Evolutionary conservation across 2,888 invertebrate species (phyloP), one percentile per base, ranked within the genome.

Genomic region (Melikaiella ostensackeni): DNA sequence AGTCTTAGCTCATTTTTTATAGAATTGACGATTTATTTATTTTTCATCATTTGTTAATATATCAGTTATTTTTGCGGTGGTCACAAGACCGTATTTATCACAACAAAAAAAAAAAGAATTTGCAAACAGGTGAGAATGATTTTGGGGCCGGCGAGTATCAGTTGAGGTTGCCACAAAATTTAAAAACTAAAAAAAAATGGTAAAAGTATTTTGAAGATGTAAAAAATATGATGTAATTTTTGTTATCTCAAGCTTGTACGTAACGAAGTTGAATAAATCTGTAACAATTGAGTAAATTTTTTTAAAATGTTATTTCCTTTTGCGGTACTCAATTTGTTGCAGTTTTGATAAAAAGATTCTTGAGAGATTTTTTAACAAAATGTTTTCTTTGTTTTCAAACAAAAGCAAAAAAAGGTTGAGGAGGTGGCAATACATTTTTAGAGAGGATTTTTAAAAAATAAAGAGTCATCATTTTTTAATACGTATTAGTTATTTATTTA

Each of bases 401-500:
- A n/a, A n/a, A n/a, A n/a, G n/a, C n/a, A n/a, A 9, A 13, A 27
- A 59, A 6, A 59, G 5, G 13, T 59, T 59, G 5, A 24, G 24
- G 21, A 27, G 27, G 27, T 59, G 27, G 27, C 16, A 24, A 59
- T 57, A 24, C 24, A 7, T 59, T 59, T 57, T 27, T 16, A 16
- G 5, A 1, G 57, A 27, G 16, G 13, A 16, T 59, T 27, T 27
- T 21, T n/a, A 55, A 21, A 3, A 30, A n/a, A n/a, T 8, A n/a
- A 3, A 13, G 11, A n/a, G 9, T 24, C 13, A 24, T 24, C 9
- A 55, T 55, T 24, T 24, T 13, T 57, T 76, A 78, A 76, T 77
- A 62, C 35, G 35, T 35, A 35, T 59, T 80, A 83, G 81, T 59
- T 80, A 81, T 80, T 38, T 59, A 74, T 75, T 74, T 82, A 80